These are phyloP conservation scores for Lithosia quadra DNA, from an alignment of 2,888 invertebrate species.

Conservation along the genomic window DNA sequence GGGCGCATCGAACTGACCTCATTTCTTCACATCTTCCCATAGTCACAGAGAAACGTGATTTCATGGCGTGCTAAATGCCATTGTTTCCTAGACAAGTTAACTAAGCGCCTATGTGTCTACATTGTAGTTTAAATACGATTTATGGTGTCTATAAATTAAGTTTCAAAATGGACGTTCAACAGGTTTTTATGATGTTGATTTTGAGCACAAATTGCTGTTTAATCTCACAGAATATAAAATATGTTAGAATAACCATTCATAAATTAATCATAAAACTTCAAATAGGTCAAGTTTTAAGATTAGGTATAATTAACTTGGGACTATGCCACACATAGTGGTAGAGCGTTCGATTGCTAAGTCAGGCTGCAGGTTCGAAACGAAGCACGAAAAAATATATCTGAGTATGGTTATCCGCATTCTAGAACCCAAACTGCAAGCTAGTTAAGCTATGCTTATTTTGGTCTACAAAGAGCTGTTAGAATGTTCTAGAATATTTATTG, in stretches of 20 bases:
- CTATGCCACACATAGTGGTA: background rate
- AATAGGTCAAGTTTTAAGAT: background rate
- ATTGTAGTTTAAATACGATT: conserved; percentile 19
- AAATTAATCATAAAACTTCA: background rate
- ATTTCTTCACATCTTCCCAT: conserved; percentile 72
- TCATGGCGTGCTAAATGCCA: conserved; percentile 36
- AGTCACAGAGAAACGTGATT: conserved; percentile 41
- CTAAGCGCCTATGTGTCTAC: conserved; percentile 24
- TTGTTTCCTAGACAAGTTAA: conserved; percentile 39
- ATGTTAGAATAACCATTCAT: background rate
- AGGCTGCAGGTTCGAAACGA: background rate
- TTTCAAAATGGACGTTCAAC: background rate
- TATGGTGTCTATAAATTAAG: conserved; percentile 16
- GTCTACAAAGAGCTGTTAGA: no score
- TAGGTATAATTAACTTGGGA: background rate
- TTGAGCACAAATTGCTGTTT: background rate
- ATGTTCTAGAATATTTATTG: no score
- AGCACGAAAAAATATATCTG: no score
- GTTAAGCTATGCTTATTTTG: no score
- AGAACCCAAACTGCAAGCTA: no score
- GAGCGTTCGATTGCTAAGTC: background rate
- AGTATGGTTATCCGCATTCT: no score
- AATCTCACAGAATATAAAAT: background rate
- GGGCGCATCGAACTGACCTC: conserved; percentile 50
- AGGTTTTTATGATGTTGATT: background rate